These are phyloP conservation scores for Ormyrus pomaceus DNA, from an alignment of 2,888 invertebrate species.

Conservation along the genomic window DNA sequence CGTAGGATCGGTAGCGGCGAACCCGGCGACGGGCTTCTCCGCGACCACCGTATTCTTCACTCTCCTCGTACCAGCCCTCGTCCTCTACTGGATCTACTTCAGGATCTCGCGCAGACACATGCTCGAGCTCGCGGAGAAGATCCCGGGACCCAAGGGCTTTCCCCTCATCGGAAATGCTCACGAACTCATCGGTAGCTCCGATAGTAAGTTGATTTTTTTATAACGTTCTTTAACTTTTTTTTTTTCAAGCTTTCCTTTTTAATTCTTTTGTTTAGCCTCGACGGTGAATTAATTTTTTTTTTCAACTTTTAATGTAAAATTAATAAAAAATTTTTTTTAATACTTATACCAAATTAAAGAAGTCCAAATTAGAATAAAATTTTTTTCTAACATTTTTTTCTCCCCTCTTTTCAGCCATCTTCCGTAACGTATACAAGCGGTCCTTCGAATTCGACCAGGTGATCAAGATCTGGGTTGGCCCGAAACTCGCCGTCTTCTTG, in stretches of 20 bases:
- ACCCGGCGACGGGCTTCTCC: slow-evolving; percentile 77
- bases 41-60: slow-evolving; percentile 84
- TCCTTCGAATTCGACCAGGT: slow-evolving; percentile 79
- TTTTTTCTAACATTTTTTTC: background rate
- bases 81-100: slow-evolving; percentile 87
- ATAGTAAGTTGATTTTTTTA: slow-evolving; percentile 77
- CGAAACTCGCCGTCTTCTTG: slow-evolving; percentile 85
- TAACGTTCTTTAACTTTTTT: background rate
- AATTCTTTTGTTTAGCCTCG: background rate
- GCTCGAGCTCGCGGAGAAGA: slow-evolving; percentile 83
- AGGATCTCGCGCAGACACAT: slow-evolving; percentile 84
- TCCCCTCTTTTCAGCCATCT: slow-evolving; percentile 80
- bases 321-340: background rate
- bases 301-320: background rate
- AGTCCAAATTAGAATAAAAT: too few species aligned
- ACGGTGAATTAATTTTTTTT: background rate
- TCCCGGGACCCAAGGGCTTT: slow-evolving; percentile 84
- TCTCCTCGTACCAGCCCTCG: slow-evolving; percentile 83
- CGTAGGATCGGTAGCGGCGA: slow-evolving; percentile 69
- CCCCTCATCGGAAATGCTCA: slow-evolving; percentile 87
- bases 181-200: slow-evolving; percentile 84
- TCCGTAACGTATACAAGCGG: slow-evolving; percentile 79
- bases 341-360: too few species aligned
- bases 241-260: background rate
- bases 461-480: slow-evolving; percentile 86